Evolutionary conservation across 2,888 invertebrate genomes (phyloP), one percentile per base, ranked within the genome.

Genomic region (Corbicula japonica): DNA sequence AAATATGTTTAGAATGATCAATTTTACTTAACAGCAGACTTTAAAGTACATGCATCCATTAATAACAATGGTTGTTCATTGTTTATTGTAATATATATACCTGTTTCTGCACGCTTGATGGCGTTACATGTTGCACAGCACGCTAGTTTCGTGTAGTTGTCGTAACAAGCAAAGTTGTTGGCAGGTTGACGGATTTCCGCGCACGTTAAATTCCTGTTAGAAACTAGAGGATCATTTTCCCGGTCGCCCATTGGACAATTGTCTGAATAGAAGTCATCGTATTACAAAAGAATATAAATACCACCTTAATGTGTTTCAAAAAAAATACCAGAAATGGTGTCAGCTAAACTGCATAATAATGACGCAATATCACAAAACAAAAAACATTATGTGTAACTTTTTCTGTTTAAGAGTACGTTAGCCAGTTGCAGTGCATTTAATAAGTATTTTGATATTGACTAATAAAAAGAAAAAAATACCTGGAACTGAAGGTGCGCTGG

Each of bases 221-320:
- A 58, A 3, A 58, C 58, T 1, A 23, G 35, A 18, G 8, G n/a
- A 6, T 58, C 58, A 35, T 58, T 58, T 18, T 58, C 34, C 1
- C 10, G 34, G 35, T 58, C 58, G 18, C 58, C 58, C 35, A 58
- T 35, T 21, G 58, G 58, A 58, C 58, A 58, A 12, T 34, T 23
- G 23, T 58, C 58, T 58, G 28, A n/a, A n/a, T n/a, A n/a, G n/a
- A n/a, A n/a, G n/a, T 8, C 48, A 48, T 48, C 8, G 8, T 15
- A 15, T 8, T 15, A 38, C 15, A 38, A 10, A 15, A 8, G 8
- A 38, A 38, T 38, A 10, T 38, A 15, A 38, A 10, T 38, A 38
- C 38, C 38, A 38, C 15, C 38, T 10, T 38, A 8, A 38, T 21
- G 21, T 18, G 21, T 46, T 21, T 21, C 46, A 21, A 15, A 46